Evolutionary conservation across 1,140 invertebrate species (phyloP), one percentile per base, ranked within the genome.

Genomic region (Anthonomus grandis): DNA sequence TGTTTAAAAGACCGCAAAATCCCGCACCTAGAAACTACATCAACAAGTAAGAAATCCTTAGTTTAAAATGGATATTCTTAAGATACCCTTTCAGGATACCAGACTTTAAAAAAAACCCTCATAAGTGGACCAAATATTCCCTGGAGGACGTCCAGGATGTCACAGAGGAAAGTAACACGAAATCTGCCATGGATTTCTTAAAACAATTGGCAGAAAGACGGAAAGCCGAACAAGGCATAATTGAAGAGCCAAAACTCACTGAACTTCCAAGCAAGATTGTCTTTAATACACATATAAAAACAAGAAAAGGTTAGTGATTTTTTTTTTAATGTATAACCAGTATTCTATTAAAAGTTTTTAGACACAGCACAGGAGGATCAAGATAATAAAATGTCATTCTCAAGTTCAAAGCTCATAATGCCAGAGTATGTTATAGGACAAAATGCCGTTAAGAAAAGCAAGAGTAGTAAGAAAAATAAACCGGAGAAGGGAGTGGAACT

Each of bases 401-500:
- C 77, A 65, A 82, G 77, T 52, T 84, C 80, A 54, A 89, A 87
- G 72, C 52, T 89, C 25, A 75, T 89, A 2, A 86, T 90, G 83
- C 87, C 88, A 2, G 87, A 90, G 68, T 89, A 89, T 77, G 79
- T 87, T n/a, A 80, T 91, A 54, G 88, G 88, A n/a, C 74, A 80
- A 22, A 79, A 78, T 65, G 73, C 78, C 2, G 15, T 12, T 57
- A 81, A 83, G 64, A 80, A 76, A 64, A 58, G 64, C 45, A 73
- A 66, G 59, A 77, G 75, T 67, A 70, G 70, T 49, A 73, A 63
- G 39, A 66, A 62, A 57, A 62, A 27, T 60, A 69, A 63, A 65
- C 57, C 41, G 42, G 63, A 56, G 13, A 71, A 70, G 62, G 50
- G 72, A 5, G 71, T 65, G 50, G 72, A 79, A 60, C 63, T 84